Conservation (phyloP, 2,797 vertebrate species). For the Podarcis lilfordi region DNA sequence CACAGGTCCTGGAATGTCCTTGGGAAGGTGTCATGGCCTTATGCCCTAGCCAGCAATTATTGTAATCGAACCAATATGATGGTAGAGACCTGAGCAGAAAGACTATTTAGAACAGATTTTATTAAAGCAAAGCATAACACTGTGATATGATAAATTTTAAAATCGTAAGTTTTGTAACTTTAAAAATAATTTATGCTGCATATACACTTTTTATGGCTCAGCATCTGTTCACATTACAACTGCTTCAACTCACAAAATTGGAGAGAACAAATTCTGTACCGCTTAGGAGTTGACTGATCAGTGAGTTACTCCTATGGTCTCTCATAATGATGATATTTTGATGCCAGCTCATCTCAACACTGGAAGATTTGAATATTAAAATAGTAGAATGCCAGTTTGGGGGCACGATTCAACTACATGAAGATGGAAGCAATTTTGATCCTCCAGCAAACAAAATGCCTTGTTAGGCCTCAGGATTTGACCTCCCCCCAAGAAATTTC, state of each 20-base stretch:
- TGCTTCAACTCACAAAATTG: not conserved
- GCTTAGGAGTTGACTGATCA: not conserved
- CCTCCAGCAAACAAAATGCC: not conserved
- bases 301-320: not conserved
- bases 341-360: not conserved
- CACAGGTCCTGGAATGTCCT: no score
- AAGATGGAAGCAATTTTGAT: not conserved
- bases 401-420: not conserved
- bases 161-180: not conserved
- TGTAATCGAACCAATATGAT: not conserved
- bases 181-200: not conserved
- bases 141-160: not conserved
- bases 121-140: not conserved
- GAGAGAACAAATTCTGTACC: not conserved
- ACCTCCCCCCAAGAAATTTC: not conserved
- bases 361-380: not conserved
- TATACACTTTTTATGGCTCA: constrained; percentile 10
- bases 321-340: not conserved
- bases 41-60: not conserved
- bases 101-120: not conserved
- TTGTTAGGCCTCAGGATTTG: not conserved
- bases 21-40: no score
- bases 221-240: not conserved
- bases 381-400: not conserved
- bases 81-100: not conserved